These are phyloP conservation scores for Ips nitidus DNA, from an alignment of 1,140 invertebrate genomes.

Conservation along the genomic window DNA sequence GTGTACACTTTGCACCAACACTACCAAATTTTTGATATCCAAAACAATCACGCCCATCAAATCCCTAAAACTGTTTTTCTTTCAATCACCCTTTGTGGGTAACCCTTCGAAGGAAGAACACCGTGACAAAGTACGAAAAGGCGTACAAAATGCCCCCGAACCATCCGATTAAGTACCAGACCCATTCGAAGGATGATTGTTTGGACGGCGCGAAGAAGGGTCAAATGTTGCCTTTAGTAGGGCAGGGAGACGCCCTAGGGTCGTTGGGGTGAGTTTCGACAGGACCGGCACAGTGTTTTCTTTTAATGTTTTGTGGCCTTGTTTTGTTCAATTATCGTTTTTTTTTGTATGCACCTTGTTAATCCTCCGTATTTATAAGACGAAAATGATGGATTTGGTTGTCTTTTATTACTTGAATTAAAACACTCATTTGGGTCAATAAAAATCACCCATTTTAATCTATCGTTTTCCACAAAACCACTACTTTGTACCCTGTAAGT, in stretches of 20 bases:
- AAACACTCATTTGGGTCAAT: too few relatives aligned
- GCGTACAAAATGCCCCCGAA: constrained; percentile 79
- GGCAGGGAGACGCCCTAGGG: constrained; percentile 59
- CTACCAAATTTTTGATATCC: neutral
- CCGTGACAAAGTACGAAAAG: constrained; percentile 81
- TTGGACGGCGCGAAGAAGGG: constrained; percentile 72
- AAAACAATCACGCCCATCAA: neutral
- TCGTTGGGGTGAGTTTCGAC: constrained; percentile 72
- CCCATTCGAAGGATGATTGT: constrained; percentile 71
- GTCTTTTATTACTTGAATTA: too few relatives aligned
- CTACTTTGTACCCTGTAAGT: too few relatives aligned
- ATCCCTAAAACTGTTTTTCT: constrained; percentile 19
- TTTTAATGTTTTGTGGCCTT: neutral
- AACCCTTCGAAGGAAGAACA: constrained; percentile 70
- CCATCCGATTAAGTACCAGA: constrained; percentile 67
- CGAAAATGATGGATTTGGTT: too few relatives aligned
- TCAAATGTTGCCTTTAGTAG: constrained; percentile 74
- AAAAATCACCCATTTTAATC: too few relatives aligned
- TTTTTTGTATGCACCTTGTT: constrained; percentile 3
- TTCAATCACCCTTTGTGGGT: constrained; percentile 30
- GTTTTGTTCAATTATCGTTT: neutral
- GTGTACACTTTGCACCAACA: too few relatives aligned
- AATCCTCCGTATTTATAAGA: neutral
- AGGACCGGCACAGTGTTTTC: neutral
- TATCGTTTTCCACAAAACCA: too few relatives aligned